Conservation (phyloP, 2,797 vertebrate genomes). For the Tachyglossus aculeatus region DNA sequence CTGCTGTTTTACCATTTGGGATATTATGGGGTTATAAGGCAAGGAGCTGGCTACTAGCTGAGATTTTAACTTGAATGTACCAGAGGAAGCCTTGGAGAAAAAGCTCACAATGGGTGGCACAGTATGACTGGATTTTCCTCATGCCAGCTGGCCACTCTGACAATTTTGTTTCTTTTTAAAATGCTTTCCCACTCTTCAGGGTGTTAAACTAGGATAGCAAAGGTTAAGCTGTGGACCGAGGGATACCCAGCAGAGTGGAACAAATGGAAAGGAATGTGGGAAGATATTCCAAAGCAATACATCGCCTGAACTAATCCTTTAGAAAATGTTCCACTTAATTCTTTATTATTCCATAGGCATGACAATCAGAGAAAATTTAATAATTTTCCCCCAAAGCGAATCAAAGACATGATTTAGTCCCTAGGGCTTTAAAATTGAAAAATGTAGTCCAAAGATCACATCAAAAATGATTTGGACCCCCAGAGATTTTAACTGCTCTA, state of each 20-base stretch:
- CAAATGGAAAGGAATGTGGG: constrained; percentile 2
- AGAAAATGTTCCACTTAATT: too few relatives aligned
- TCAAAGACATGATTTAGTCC: too few relatives aligned
- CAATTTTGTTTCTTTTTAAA: constrained; percentile 22
- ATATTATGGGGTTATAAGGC: not conserved
- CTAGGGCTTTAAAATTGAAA: too few relatives aligned
- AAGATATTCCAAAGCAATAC: not conserved
- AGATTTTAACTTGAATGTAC: constrained; percentile 11
- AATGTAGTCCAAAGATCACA: too few relatives aligned
- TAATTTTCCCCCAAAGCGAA: too few relatives aligned
- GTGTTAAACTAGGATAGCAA: constrained; percentile 26
- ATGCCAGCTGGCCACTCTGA: constrained; percentile 27
- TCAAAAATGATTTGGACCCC: too few relatives aligned
- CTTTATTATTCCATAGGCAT: not conserved
- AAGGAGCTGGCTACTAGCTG: constrained; percentile 13
- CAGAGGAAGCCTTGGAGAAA: constrained; percentile 34
- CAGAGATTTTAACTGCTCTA: too few relatives aligned
- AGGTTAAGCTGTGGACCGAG: constrained; percentile 25
- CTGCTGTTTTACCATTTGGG: not conserved
- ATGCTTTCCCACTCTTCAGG: constrained; percentile 17
- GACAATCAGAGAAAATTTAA: too few relatives aligned
- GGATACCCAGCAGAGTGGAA: constrained; percentile 8
- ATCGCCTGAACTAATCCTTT: constrained; percentile 3
- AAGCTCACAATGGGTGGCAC: not conserved
- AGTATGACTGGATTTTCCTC: constrained; percentile 24